Conservation (phyloP, 1,140 invertebrate species). For the Drosophila burlai region DNA sequence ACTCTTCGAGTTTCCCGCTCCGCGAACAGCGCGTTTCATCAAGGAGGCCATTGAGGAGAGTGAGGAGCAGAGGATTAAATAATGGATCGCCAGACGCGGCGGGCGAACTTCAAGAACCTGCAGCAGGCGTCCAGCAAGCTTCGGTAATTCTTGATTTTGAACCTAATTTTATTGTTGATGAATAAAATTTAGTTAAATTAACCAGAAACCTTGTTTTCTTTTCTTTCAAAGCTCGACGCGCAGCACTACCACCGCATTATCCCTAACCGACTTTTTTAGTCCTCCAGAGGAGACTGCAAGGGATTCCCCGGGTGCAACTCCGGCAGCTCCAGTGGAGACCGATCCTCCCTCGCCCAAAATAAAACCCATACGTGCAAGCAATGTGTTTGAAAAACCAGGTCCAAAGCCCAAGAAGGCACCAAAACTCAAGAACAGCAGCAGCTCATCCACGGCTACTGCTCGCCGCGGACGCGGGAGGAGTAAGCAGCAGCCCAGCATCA, state of each 20-base stretch:
- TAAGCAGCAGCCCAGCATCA: constrained; percentile 71
- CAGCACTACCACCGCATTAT: constrained; percentile 27
- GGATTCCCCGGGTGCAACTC: neutral
- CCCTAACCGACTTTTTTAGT: constrained; percentile 47
- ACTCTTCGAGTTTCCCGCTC: constrained; percentile 63
- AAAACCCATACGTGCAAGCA: constrained; percentile 49
- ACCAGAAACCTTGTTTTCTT: constrained; percentile 28
- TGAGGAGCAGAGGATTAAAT: constrained; percentile 56
- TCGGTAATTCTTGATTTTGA: constrained; percentile 48
- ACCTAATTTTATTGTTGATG: constrained; percentile 3
- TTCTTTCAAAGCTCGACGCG: constrained; percentile 49
- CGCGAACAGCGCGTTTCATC: constrained; percentile 53
- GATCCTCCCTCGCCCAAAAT: constrained; percentile 24
- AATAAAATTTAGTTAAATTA: constrained; percentile 64
- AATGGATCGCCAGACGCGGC: constrained; percentile 71
- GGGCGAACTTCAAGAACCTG: constrained; percentile 74
- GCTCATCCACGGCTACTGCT: neutral
- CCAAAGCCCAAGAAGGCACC: constrained; percentile 70
- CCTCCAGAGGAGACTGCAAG: constrained; percentile 10
- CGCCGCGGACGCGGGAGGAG: constrained; percentile 16
- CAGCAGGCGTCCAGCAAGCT: constrained; percentile 49
- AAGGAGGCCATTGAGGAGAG: constrained; percentile 63
- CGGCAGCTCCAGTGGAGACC: neutral
- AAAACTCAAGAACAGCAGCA: constrained; percentile 49
- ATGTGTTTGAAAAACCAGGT: constrained; percentile 48